Percentiles rank a stretch among this genome's conserved stretches.
Conservation (phyloP, 2,888 invertebrate genomes). For the Spodoptera picta region DNA sequence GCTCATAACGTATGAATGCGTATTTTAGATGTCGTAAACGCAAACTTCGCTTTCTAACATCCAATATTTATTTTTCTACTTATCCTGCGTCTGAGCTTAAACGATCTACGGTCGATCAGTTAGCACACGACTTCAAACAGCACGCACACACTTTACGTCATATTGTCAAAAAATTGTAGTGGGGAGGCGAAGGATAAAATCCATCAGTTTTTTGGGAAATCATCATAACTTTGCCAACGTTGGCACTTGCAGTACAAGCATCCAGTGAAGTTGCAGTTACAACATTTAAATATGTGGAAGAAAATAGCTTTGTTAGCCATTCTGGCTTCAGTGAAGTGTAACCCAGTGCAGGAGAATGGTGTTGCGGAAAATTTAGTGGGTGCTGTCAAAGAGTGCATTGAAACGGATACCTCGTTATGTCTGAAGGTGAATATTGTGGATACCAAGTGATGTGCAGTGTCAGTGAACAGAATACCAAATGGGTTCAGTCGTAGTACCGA, state of each 20-base stretch:
- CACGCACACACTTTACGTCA: conserved; percentile 79
- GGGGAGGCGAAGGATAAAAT: conserved; percentile 86
- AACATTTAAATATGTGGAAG: conserved; percentile 76
- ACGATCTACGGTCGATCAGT: conserved; percentile 71
- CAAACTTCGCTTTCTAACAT: conserved; percentile 87
- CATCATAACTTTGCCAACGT: conserved; percentile 83
- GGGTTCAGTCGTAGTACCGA: conserved; percentile 25
- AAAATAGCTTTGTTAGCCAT: conserved; percentile 75
- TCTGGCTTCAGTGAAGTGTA: conserved; percentile 77
- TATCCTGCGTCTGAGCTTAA: conserved; percentile 79
- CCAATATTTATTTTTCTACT: conserved; percentile 88
- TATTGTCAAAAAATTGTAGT: conserved; percentile 71
- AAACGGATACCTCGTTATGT: conserved; percentile 89
- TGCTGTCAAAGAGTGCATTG: conserved; percentile 88
- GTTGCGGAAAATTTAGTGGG: conserved; percentile 82
- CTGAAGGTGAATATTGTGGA: conserved; percentile 88
- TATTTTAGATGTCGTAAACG: conserved; percentile 77
- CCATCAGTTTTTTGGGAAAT: conserved; percentile 83
- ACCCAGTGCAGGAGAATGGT: conserved; percentile 79
- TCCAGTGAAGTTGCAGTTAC: conserved; percentile 45
- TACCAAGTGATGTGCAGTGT: conserved; percentile 60
- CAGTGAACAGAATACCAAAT: conserved; percentile 67
- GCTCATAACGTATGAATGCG: conserved; percentile 75
- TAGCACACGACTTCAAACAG: conserved; percentile 78
- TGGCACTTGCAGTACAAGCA: conserved; percentile 72